phyloP scores from a whole-genome alignment of 2,888 invertebrate genomes.

The Aleiodes alternator region DNA sequence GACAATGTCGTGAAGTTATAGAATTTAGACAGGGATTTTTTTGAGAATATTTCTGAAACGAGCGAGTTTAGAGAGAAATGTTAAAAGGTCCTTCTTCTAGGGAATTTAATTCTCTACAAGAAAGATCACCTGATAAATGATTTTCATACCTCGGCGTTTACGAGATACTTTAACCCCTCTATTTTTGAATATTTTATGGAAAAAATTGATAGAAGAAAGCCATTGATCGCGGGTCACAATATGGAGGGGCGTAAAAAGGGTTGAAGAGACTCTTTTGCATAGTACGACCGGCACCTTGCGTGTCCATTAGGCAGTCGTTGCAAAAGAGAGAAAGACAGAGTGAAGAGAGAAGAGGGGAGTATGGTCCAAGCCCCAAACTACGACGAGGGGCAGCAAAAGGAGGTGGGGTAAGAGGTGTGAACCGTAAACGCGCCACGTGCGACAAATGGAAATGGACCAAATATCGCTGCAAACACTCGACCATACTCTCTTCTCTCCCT shows the following conservation, averaged over 20 bases:
- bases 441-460: conserved; percentile 74
- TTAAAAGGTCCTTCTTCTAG: too few species aligned
- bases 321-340: conserved; percentile 33
- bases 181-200: too few species aligned
- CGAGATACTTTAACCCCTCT: too few species aligned
- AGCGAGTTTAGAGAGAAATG: too few species aligned
- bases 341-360: conserved; percentile 33
- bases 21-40: not conserved
- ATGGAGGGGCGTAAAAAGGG: conserved; percentile 26
- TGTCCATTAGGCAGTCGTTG: conserved; percentile 67
- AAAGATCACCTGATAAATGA: too few species aligned
- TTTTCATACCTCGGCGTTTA: too few species aligned
- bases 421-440: conserved; percentile 74
- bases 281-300: conserved; percentile 70
- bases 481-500: conserved; percentile 61
- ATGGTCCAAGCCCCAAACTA: too few species aligned
- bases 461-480: conserved; percentile 73
- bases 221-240: not conserved
- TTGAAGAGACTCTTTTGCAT: conserved; percentile 66
- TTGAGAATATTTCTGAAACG: too few species aligned
- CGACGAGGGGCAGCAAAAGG: too few species aligned
- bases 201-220: too few species aligned
- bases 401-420: conserved; percentile 68
- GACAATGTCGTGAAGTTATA: not conserved
- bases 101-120: too few species aligned